Evolutionary conservation across 2,888 invertebrate species (phyloP), one percentile per base, ranked within the genome.

Genomic region (Melinaea marsaeus): DNA sequence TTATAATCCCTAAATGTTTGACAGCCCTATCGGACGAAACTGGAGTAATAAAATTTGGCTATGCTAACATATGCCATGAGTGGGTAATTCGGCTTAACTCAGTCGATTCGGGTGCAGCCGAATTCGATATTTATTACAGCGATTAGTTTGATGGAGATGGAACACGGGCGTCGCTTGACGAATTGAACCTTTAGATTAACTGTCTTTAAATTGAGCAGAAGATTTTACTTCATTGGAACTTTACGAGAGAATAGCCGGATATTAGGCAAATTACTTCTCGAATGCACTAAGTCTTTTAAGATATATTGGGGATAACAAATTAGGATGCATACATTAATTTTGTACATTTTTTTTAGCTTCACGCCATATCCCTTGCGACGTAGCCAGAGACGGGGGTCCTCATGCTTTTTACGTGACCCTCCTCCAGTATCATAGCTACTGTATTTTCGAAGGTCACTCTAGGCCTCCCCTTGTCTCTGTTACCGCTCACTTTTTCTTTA

Each of bases 81-180:
- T 56, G 59, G 72, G 72, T 77, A 77, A 77, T 75, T 79, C 79
- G 77, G 77, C 77, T 79, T 80, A 83, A 81, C 78, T 76, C 76
- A 74, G 73, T 74, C 76, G 77, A 74, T 75, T 72, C 77, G 68
- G 70, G 76, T 75, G 75, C 79, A 74, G 48, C 64, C 64, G 57
- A 55, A 74, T 67, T 73, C 71, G 69, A 77, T 85, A 84, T 86
- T 85, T 84, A 86, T 85, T 74, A 81, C 65, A 58, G 69, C 83
- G 82, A 84, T 86, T 83, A 84, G 75, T 65, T 72, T 80, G 85
- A 86, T 83, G 74, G 84, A 81, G 84, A 77, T 78, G 71, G 79
- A 84, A 81, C 82, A 80, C 77, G 76, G 74, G 80, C 72, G 78
- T 81, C 83, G 81, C 76, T 80, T 84, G 86, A 84, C 81, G 78